Evolutionary conservation across 2,113 vertebrate genomes (phyloP).

Genomic region (Passerina amoena): DNA sequence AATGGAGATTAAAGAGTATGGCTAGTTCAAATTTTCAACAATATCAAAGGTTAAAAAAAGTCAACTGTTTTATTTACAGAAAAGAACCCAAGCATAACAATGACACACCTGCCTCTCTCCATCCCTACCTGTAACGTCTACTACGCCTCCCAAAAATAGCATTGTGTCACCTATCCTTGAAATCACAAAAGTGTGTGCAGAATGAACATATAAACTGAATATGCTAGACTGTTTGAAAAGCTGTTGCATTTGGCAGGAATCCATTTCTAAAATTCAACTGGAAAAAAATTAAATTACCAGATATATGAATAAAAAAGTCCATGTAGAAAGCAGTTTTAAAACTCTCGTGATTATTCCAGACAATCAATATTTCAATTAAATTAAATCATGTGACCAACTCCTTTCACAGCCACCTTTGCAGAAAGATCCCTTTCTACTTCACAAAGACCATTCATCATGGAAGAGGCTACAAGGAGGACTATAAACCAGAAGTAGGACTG

Average conservation of each 20-base stretch:
- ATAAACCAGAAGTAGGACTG: background rate
- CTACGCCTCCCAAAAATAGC: background rate
- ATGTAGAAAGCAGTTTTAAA: background rate
- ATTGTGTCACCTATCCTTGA: background rate
- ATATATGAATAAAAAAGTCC: background rate
- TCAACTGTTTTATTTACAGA: background rate
- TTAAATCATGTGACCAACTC: background rate
- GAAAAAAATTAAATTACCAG: background rate
- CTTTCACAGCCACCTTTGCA: background rate
- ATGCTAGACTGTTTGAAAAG: background rate
- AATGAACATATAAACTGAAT: background rate
- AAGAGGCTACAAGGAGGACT: background rate
- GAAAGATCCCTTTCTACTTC: background rate
- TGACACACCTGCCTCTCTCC: background rate
- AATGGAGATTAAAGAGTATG: background rate
- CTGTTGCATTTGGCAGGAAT: background rate
- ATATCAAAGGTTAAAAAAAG: background rate
- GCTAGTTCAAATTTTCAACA: background rate
- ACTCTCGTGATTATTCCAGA: background rate
- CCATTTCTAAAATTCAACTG: background rate
- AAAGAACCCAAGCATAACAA: background rate
- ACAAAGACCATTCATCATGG: background rate
- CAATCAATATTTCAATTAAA: background rate
- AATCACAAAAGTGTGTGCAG: background rate
- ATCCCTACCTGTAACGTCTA: background rate